These are phyloP conservation scores for Conus betulinus DNA, from an alignment of 1,140 invertebrate species.

Conservation along the genomic window DNA sequence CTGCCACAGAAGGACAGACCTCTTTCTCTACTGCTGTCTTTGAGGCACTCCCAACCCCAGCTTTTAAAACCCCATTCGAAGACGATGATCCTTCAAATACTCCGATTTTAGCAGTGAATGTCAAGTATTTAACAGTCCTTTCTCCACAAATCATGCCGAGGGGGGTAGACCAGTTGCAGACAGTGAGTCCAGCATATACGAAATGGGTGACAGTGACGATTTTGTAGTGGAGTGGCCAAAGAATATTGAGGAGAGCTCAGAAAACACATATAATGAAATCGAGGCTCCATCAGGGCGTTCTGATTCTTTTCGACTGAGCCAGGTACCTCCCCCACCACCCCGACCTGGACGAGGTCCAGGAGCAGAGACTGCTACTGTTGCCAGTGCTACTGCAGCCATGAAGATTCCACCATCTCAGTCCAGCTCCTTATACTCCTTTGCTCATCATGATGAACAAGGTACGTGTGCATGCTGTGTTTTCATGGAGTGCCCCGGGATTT, in stretches of 20 bases:
- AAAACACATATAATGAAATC: not conserved
- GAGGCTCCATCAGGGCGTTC: not conserved
- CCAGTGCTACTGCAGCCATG: too few species aligned
- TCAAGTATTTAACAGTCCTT: constrained; percentile 27
- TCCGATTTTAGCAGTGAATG: constrained; percentile 16
- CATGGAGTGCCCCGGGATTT: too few species aligned
- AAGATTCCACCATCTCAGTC: too few species aligned
- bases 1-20: constrained; percentile 20
- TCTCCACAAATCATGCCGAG: not conserved
- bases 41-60: constrained; percentile 1
- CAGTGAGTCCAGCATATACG: not conserved
- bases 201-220: not conserved
- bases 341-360: not conserved
- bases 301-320: constrained; percentile 3
- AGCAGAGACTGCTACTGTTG: not conserved
- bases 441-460: too few species aligned
- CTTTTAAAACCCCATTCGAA: not conserved
- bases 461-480: too few species aligned
- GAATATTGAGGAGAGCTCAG: not conserved
- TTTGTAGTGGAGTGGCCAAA: constrained; percentile 22
- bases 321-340: constrained; percentile 4
- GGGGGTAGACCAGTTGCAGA: not conserved
- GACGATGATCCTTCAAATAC: constrained; percentile 32
- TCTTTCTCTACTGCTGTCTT: constrained; percentile 9
- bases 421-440: too few species aligned